Evolutionary conservation across 1,140 invertebrate genomes (phyloP).

Genomic region (Ceratina japonica): DNA sequence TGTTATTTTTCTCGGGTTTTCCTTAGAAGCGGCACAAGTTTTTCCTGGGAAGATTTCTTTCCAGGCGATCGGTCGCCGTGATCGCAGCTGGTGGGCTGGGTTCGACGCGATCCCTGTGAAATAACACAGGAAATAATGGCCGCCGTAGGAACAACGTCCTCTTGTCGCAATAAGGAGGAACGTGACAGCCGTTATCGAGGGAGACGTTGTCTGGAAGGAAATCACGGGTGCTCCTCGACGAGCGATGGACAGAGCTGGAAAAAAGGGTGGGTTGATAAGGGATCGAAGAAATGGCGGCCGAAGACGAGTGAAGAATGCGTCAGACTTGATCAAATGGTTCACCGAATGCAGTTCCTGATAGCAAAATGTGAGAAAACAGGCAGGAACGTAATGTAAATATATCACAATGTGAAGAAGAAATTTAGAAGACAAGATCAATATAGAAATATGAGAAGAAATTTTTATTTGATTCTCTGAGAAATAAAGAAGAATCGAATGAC

Average conservation of each 20-base stretch:
- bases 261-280: constrained; percentile 9
- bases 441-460: too few species aligned
- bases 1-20: not conserved
- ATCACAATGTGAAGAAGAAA: too few species aligned
- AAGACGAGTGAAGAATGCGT: constrained; percentile 22
- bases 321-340: constrained; percentile 1
- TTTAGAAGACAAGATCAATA: too few species aligned
- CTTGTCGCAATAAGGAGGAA: constrained; percentile 3
- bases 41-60: not conserved
- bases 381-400: too few species aligned
- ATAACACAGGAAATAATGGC: constrained; percentile 9
- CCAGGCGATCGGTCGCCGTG: not conserved
- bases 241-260: not conserved
- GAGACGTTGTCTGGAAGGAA: not conserved
- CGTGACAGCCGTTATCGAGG: constrained; percentile 40
- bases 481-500: too few species aligned
- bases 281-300: constrained; percentile 18
- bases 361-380: too few species aligned
- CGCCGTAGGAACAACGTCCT: not conserved
- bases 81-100: not conserved
- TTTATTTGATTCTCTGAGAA: too few species aligned
- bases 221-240: not conserved
- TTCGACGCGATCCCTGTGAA: not conserved
- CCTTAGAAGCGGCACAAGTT: not conserved
- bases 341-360: not conserved